phyloP scores from a whole-genome alignment of 53 echinoderm and acorn worm genomes.

The Arbacia lixula region DNA sequence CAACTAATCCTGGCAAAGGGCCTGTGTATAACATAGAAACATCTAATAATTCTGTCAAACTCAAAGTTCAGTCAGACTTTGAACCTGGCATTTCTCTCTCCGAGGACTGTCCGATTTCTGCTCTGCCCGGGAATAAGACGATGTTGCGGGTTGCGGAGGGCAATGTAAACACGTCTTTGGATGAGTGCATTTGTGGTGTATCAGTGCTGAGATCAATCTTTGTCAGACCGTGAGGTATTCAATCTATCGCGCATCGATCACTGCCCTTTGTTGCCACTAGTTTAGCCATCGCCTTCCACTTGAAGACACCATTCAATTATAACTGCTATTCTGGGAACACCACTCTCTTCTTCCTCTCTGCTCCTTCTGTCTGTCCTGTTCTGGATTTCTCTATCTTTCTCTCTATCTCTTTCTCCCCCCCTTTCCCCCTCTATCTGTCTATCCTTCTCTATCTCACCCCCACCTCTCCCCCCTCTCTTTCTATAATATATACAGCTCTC shows the following conservation, averaged over 20 bases:
- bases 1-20: no score
- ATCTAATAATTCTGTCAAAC: no score
- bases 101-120: no score
- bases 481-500: no score
- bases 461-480: background rate
- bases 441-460: background rate
- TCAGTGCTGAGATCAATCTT: conserved; percentile 37
- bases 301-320: conserved; percentile 27
- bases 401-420: no score
- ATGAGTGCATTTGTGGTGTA: conserved; percentile 46
- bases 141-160: background rate
- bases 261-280: conserved; percentile 35
- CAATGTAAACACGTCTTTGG: conserved; percentile 34
- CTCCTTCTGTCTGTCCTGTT: background rate
- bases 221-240: conserved; percentile 41
- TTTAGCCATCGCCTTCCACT: conserved; percentile 25
- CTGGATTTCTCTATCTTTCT: no score
- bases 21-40: no score
- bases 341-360: background rate
- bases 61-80: no score
- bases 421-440: background rate
- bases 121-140: no score
- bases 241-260: conserved; percentile 53
- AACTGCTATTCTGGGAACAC: no score
- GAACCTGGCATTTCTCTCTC: no score